Evolutionary conservation across 2,797 vertebrate genomes (phyloP).

Genomic region (Rhinichthys osculus): DNA sequence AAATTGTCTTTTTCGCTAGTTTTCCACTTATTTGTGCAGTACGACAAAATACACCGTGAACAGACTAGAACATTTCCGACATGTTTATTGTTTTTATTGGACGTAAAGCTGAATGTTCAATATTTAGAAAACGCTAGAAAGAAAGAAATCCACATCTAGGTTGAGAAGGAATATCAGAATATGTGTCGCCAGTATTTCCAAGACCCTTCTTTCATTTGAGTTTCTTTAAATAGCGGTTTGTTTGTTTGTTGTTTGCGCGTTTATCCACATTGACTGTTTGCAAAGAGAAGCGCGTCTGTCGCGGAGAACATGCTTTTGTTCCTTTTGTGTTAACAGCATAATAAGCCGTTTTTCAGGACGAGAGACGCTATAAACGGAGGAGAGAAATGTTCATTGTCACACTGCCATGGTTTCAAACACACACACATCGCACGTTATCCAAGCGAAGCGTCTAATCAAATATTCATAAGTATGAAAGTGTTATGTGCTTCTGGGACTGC

Average conservation of each 20-base stretch:
- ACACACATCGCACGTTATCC: background rate
- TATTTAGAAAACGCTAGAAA: background rate
- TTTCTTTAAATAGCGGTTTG: conserved; percentile 15
- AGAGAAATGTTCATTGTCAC: background rate
- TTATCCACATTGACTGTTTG: conserved; percentile 23
- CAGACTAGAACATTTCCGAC: background rate
- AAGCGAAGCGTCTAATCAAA: conserved; percentile 51
- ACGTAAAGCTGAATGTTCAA: background rate
- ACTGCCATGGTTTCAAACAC: background rate
- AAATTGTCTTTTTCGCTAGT: background rate
- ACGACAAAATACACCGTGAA: background rate
- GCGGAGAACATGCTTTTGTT: conserved; percentile 4
- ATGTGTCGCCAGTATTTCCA: background rate
- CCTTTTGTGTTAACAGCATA: conserved; percentile 35
- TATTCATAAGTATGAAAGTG: conserved; percentile 49
- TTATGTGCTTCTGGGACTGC: conserved; percentile 53
- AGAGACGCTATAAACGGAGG: background rate
- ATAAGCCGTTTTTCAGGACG: conserved; percentile 27
- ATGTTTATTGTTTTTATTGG: background rate
- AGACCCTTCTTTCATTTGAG: background rate
- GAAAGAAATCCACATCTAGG: background rate
- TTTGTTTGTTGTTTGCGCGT: background rate
- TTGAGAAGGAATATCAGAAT: background rate
- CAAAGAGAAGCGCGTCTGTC: conserved; percentile 5
- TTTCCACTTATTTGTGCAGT: background rate